phyloP scores from a whole-genome alignment of 1,140 invertebrate genomes.

The Microplitis demolitor region DNA sequence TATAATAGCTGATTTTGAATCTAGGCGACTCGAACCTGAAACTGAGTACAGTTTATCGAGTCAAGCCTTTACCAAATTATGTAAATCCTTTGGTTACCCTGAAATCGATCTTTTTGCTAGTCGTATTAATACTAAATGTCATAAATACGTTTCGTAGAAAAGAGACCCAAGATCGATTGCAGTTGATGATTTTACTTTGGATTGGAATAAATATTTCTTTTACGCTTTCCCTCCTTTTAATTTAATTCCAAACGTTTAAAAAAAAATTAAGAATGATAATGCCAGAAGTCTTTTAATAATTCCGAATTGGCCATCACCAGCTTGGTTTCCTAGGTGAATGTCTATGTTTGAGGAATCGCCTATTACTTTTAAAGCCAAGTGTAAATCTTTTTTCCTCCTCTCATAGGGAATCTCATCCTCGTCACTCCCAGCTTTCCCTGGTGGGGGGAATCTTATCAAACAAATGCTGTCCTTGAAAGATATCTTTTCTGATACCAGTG shows the following conservation, averaged over 20 bases:
- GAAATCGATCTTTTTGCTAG: constrained; percentile 40
- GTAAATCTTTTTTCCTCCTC: too few relatives aligned
- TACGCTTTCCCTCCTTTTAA: too few relatives aligned
- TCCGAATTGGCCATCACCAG: constrained; percentile 15
- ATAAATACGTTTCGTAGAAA: constrained; percentile 36
- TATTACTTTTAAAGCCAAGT: too few relatives aligned
- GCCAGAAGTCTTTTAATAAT: too few relatives aligned
- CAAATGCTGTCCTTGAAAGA: background rate
- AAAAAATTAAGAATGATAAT: too few relatives aligned
- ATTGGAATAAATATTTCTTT: too few relatives aligned
- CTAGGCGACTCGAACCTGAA: constrained; percentile 19
- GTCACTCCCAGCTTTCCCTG: constrained; percentile 20
- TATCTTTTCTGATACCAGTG: background rate
- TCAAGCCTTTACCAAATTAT: constrained; percentile 4
- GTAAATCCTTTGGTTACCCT: constrained; percentile 15
- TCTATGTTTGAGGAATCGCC: too few relatives aligned
- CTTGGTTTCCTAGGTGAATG: background rate
- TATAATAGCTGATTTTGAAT: constrained; percentile 18
- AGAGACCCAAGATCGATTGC: constrained; percentile 30
- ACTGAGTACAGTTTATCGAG: background rate
- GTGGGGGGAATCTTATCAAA: constrained; percentile 19
- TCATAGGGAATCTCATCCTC: too few relatives aligned
- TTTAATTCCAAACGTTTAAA: too few relatives aligned
- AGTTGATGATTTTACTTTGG: background rate
- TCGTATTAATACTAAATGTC: constrained; percentile 37